A percentile compares a stretch with the other conserved stretches of the same genome.
phyloP scores from a whole-genome alignment of 2,888 invertebrate genomes.

The Bellardia pandia region DNA sequence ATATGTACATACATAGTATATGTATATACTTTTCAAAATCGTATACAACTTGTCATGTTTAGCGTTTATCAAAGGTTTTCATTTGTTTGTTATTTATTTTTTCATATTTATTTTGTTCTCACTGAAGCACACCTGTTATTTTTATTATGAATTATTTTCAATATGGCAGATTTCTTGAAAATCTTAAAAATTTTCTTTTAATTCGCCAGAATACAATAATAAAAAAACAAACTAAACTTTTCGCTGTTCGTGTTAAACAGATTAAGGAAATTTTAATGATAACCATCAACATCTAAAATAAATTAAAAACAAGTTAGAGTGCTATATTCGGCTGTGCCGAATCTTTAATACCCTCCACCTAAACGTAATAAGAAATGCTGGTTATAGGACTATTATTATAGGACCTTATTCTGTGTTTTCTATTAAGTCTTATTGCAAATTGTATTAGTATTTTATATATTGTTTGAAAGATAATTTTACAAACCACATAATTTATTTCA shows the following conservation, averaged over 20 bases:
- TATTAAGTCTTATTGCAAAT: no score
- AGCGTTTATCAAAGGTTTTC: constrained; percentile 31
- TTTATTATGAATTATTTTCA: constrained; percentile 60
- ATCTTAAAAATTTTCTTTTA: constrained; percentile 29
- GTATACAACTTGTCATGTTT: constrained; percentile 40
- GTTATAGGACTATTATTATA: no score
- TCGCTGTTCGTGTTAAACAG: constrained; percentile 43
- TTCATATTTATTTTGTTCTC: constrained; percentile 28
- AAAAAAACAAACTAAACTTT: constrained; percentile 19
- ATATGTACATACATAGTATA: not conserved
- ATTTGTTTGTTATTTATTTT: constrained; percentile 33
- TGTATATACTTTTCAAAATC: constrained; percentile 13
- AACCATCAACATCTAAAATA: constrained; percentile 59
- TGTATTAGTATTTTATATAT: no score
- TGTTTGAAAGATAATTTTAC: no score
- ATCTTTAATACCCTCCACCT: no score
- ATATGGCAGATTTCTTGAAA: constrained; percentile 48
- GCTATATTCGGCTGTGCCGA: no score
- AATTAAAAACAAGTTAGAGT: constrained; percentile 9
- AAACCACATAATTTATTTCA: no score
- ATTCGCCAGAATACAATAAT: constrained; percentile 41
- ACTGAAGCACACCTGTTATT: constrained; percentile 61
- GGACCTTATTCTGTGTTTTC: no score
- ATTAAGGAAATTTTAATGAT: constrained; percentile 63
- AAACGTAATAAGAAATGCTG: no score